A percentile compares a stretch with the other conserved stretches of the same genome.
These are phyloP conservation scores for Drosophila bocki DNA, from an alignment of 1,140 invertebrate species.

Conservation along the genomic window DNA sequence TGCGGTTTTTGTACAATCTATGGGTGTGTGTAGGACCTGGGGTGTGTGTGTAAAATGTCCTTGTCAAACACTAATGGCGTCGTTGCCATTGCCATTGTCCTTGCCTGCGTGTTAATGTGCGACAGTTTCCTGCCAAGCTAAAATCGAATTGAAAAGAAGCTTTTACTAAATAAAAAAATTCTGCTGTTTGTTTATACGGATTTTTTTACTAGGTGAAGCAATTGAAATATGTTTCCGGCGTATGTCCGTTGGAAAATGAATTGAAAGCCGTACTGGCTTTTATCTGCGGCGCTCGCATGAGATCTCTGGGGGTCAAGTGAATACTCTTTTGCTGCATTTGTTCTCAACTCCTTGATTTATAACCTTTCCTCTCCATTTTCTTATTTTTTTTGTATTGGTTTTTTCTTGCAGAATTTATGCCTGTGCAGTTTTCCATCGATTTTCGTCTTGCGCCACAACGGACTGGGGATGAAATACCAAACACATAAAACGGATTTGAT, in stretches of 20 bases:
- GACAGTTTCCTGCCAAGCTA: slow-evolving; percentile 63
- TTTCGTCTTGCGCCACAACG: slow-evolving; percentile 78
- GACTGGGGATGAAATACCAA: slow-evolving; percentile 85
- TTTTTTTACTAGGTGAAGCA: slow-evolving; percentile 42
- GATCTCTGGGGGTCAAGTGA: slow-evolving; percentile 28
- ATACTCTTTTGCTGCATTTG: slow-evolving; percentile 33
- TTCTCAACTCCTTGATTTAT: slow-evolving; percentile 28
- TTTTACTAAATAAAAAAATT: slow-evolving; percentile 22
- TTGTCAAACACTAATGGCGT: slow-evolving; percentile 81
- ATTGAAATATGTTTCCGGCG: slow-evolving; percentile 62
- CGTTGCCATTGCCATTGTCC: slow-evolving; percentile 70
- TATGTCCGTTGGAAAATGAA: slow-evolving; percentile 13
- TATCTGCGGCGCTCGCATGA: slow-evolving; percentile 24
- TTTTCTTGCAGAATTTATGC: slow-evolving; percentile 73
- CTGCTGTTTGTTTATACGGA: slow-evolving; percentile 40
- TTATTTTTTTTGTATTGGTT: slow-evolving; percentile 11
- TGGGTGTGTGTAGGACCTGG: slow-evolving; percentile 39
- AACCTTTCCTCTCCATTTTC: slow-evolving; percentile 29
- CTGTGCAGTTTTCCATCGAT: slow-evolving; percentile 82
- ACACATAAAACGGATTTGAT: slow-evolving; percentile 82
- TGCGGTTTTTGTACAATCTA: slow-evolving; percentile 27
- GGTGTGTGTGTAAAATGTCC: slow-evolving; percentile 61
- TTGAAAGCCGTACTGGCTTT: slow-evolving; percentile 13
- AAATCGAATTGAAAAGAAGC: slow-evolving; percentile 62
- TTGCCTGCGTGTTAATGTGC: slow-evolving; percentile 75